Base-by-base conservation (phyloP, 2,888 invertebrate species). In the Tipula vernalis region DNA sequence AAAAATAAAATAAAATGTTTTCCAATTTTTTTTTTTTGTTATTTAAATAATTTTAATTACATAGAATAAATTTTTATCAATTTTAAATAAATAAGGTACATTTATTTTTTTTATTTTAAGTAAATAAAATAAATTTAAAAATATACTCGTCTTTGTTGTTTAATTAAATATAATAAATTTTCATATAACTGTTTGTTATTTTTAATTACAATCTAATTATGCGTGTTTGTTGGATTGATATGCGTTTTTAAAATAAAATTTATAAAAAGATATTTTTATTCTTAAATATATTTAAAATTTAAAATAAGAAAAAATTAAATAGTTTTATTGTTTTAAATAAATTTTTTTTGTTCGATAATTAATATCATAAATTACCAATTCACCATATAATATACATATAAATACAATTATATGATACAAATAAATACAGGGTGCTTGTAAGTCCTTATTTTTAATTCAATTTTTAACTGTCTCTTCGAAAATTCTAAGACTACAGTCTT, bases 181-280 rank as follows among this genome's bases (percentile, higher is more conserved):
- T 36, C 39, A 15, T 84, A 51, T 51, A n/a, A 51, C 6, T 84
- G 39, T 85, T 85, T 18, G 10, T 42, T 85, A 39, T 41, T 39
- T 39, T 39, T n/a, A 42, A 42, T 85, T 85, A 85, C 18, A 42
- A 44, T 42, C 85, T 85, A 85, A 42, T 85, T 85, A 85, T 85
- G 85, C 85, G 85, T 85, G 85, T 85, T 85, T 85, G 18, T 42
- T 42, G 39, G 41, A 42, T 85, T 85, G 85, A 85, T 85, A 85
- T 85, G 85, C 85, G 28, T 28, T 42, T 85, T 39, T 39, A 84
- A 84, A 84, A 84, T 15, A 15, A 39, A 84, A 39, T 39, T 84
- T 39, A 39, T 84, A 84, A 39, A 85, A 85, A 85, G 39, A 85
- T 18, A 18, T 28, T 85, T 1, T 85, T 2, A 42, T 18, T 85